phyloP scores from a whole-genome alignment of 2,113 vertebrate species.

The Siniperca knerii region DNA sequence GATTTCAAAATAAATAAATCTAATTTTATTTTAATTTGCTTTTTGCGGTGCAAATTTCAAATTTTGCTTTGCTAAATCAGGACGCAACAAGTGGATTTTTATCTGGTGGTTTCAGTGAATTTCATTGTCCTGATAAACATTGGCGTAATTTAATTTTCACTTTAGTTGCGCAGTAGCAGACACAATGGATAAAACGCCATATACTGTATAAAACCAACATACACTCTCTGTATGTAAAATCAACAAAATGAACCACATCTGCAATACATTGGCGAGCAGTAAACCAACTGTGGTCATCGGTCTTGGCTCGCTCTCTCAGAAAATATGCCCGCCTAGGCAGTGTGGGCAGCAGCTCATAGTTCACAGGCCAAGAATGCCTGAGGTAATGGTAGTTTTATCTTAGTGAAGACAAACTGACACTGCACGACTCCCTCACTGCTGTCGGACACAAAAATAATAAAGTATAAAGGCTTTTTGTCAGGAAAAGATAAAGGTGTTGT shows the following conservation, averaged over 20 bases:
- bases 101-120: no score
- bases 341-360: conserved; percentile 35
- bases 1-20: no score
- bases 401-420: not conserved
- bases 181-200: not conserved
- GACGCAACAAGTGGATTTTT: no score
- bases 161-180: not conserved
- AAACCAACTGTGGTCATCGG: not conserved
- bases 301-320: conserved; percentile 2
- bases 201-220: not conserved
- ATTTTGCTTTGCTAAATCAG: no score
- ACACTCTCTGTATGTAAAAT: not conserved
- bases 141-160: not conserved
- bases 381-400: conserved; percentile 14
- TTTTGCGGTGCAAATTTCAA: no score
- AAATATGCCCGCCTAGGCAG: conserved; percentile 42
- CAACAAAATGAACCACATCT: not conserved
- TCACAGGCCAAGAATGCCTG: conserved; percentile 12
- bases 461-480: not conserved
- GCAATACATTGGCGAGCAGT: not conserved
- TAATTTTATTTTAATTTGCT: no score
- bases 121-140: no score
- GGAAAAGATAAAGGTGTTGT: not conserved
- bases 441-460: not conserved
- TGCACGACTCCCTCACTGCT: not conserved